Percentiles rank a stretch among this genome's conserved stretches.
These are phyloP conservation scores for Dryocosmus kuriphilus DNA, from an alignment of 2,888 invertebrate genomes.

Conservation along the genomic window DNA sequence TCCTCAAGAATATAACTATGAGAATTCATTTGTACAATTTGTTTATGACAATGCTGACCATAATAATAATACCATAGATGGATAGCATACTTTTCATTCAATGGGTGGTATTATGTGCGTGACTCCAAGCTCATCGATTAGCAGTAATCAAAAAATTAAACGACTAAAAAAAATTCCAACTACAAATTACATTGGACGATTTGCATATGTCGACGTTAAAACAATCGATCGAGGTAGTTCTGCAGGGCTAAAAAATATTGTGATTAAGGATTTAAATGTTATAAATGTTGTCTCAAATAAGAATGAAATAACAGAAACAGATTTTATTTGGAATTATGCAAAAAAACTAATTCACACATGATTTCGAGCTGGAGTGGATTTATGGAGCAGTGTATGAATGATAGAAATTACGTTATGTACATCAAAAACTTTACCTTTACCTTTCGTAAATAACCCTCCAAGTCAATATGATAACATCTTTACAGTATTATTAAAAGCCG, in stretches of 20 bases:
- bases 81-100: conserved; percentile 48
- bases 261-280: too few relatives aligned
- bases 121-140: conserved; percentile 23
- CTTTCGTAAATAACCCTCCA: conserved; percentile 53
- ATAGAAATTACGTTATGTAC: too few relatives aligned
- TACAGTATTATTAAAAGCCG: conserved; percentile 46
- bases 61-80: conserved; percentile 50
- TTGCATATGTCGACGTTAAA: background rate
- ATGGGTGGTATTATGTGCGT: conserved; percentile 50
- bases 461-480: conserved; percentile 50
- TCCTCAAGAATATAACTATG: too few relatives aligned
- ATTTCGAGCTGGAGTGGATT: too few relatives aligned
- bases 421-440: conserved; percentile 45
- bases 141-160: background rate
- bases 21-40: conserved; percentile 55
- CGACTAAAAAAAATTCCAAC: conserved; percentile 1
- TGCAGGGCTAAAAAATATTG: too few relatives aligned
- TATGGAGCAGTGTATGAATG: too few relatives aligned
- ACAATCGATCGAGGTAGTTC: too few relatives aligned
- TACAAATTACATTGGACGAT: background rate
- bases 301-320: too few relatives aligned
- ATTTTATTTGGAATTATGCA: too few relatives aligned
- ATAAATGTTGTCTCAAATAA: too few relatives aligned
- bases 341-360: too few relatives aligned
- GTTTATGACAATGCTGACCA: conserved; percentile 46